A percentile compares a stretch with the other conserved stretches of the same genome.
phyloP scores from a whole-genome alignment of 2,888 invertebrate genomes.

The Zygogramma bicolorata region DNA sequence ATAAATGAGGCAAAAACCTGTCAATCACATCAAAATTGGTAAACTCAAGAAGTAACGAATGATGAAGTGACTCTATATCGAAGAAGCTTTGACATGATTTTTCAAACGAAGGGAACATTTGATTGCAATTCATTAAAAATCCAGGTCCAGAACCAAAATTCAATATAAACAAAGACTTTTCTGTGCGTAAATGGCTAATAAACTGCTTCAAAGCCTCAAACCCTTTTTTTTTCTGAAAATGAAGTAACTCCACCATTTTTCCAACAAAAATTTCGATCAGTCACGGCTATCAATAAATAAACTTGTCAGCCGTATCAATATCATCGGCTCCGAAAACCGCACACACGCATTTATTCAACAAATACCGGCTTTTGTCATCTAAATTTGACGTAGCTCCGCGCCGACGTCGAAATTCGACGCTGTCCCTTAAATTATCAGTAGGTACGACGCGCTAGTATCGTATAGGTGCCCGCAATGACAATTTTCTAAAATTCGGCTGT shows the following conservation, averaged over 20 bases:
- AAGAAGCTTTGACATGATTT: no score
- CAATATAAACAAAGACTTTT: no score
- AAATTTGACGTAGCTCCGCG: constrained; percentile 66
- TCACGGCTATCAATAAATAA: neutral
- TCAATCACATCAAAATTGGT: no score
- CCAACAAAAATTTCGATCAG: neutral
- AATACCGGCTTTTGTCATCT: constrained; percentile 66
- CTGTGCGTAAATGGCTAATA: no score
- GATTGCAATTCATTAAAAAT: no score
- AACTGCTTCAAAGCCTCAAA: no score
- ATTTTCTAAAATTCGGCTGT: constrained; percentile 66
- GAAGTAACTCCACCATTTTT: neutral
- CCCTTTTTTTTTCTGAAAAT: neutral
- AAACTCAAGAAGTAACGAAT: no score
- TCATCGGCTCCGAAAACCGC: constrained; percentile 43
- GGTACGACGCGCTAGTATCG: constrained; percentile 67
- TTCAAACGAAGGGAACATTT: no score
- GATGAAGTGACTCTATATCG: no score
- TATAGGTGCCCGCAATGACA: constrained; percentile 66
- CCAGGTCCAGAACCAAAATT: no score
- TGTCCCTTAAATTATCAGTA: constrained; percentile 67
- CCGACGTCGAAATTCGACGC: constrained; percentile 62
- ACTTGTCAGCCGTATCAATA: constrained; percentile 24
- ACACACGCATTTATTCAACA: constrained; percentile 61
- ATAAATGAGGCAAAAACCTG: no score